Evolutionary conservation across 2,888 invertebrate genomes (phyloP).

Genomic region (Drepana falcataria): DNA sequence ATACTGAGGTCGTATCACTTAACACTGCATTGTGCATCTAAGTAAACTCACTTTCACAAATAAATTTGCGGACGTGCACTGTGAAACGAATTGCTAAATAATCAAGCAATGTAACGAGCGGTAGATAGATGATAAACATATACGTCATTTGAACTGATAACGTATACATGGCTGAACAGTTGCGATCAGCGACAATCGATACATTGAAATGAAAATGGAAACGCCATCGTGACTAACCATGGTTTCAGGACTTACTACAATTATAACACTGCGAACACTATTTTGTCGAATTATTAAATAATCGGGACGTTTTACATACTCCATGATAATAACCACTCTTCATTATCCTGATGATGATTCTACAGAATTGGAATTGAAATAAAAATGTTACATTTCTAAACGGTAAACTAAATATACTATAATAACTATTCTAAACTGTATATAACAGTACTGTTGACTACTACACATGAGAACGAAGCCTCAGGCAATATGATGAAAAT

Average conservation of each 20-base stretch:
- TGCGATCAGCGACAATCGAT: constrained; percentile 25
- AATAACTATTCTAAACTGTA: too few relatives aligned
- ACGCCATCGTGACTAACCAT: constrained; percentile 14
- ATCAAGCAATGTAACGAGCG: constrained; percentile 51
- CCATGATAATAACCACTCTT: too few relatives aligned
- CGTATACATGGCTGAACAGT: constrained; percentile 28
- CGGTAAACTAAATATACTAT: too few relatives aligned
- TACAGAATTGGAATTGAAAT: too few relatives aligned
- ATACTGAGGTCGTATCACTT: constrained; percentile 37
- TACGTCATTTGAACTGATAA: constrained; percentile 66
- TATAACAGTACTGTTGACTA: too few relatives aligned
- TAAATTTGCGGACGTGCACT: constrained; percentile 58
- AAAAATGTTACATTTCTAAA: too few relatives aligned
- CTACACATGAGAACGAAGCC: too few relatives aligned
- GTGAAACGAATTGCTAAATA: constrained; percentile 45
- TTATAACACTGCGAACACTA: too few relatives aligned
- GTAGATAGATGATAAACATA: constrained; percentile 56
- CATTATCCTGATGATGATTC: too few relatives aligned
- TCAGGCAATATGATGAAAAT: too few relatives aligned
- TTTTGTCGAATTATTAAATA: too few relatives aligned
- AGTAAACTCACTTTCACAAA: constrained; percentile 34
- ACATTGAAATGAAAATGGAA: constrained; percentile 14
- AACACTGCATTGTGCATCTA: constrained; percentile 21
- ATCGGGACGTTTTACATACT: too few relatives aligned
- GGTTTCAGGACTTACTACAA: not conserved